Conservation (phyloP, 2,797 vertebrate genomes). For the Lacerta bilineata region DNA sequence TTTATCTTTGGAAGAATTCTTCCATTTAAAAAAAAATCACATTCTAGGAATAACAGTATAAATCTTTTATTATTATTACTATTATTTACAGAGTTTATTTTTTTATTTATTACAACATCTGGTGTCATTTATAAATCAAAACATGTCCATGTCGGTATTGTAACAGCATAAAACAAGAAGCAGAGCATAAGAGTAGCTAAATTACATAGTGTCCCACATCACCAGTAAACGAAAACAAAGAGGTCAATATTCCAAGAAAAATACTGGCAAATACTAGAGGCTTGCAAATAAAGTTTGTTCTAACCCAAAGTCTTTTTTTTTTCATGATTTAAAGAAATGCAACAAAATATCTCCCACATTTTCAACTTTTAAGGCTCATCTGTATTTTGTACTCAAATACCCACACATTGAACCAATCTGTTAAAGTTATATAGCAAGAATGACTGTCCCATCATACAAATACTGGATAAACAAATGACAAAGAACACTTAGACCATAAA, state of each 20-base stretch:
- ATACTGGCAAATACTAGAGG: not conserved
- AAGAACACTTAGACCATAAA: slow-evolving; percentile 23
- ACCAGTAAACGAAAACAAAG: slow-evolving; percentile 28
- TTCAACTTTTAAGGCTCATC: slow-evolving; percentile 6
- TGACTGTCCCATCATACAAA: slow-evolving; percentile 20
- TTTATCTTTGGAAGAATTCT: not conserved
- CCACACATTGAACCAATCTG: slow-evolving; percentile 12
- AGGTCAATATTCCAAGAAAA: not conserved
- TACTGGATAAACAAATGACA: slow-evolving; percentile 11
- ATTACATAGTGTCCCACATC: slow-evolving; percentile 1
- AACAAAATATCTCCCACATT: not conserved
- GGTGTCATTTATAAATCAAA: slow-evolving; percentile 6
- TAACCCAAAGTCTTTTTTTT: not conserved
- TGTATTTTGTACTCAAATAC: slow-evolving; percentile 25
- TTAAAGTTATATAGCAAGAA: not conserved
- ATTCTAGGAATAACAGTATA: slow-evolving; percentile 49
- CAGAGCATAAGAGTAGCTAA: not conserved
- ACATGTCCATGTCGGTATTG: slow-evolving; percentile 21
- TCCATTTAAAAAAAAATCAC: not conserved
- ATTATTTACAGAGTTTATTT: slow-evolving; percentile 68
- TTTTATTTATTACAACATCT: slow-evolving; percentile 35
- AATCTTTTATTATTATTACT: slow-evolving; percentile 63
- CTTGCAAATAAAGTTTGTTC: not conserved
- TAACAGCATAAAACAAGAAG: slow-evolving; percentile 13
- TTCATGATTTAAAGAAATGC: not conserved